Conservation (phyloP, 2,888 invertebrate genomes). For the Sisyra terminalis region DNA sequence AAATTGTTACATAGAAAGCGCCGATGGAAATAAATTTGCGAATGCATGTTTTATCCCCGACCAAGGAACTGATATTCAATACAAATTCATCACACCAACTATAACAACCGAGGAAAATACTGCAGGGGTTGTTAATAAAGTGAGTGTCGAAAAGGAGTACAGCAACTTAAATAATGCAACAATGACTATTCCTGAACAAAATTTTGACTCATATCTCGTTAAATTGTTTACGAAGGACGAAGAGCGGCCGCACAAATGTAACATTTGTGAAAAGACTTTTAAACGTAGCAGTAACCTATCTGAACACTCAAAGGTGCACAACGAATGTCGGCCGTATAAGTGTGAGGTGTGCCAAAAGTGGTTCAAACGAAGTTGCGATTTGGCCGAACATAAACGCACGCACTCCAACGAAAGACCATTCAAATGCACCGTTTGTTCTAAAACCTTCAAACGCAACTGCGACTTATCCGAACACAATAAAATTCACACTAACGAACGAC, state of each 20-base stretch:
- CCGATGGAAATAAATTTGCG: too few species aligned
- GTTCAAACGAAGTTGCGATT: constrained; percentile 3
- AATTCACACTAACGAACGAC: constrained; percentile 4
- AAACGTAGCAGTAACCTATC: background rate
- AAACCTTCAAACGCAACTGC: constrained; percentile 3
- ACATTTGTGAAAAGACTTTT: constrained; percentile 4
- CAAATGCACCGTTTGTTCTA: constrained; percentile 2
- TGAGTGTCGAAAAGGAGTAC: background rate
- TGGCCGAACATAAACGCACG: constrained; percentile 3
- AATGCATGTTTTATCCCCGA: constrained; percentile 1
- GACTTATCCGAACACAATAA: constrained; percentile 4
- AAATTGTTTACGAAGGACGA: constrained; percentile 4
- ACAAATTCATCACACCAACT: background rate
- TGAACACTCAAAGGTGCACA: constrained; percentile 3
- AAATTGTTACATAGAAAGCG: constrained; percentile 3
- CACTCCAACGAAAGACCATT: constrained; percentile 5
- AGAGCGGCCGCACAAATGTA: constrained; percentile 5
- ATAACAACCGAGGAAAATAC: background rate
- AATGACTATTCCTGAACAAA: constrained; percentile 3
- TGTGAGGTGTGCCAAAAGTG: constrained; percentile 6
- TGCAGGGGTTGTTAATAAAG: background rate
- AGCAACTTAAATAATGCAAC: background rate
- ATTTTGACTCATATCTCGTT: constrained; percentile 2
- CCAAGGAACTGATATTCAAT: constrained; percentile 1
- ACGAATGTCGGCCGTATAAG: constrained; percentile 5